These are phyloP conservation scores for Sycophila texana DNA, from an alignment of 2,888 invertebrate genomes.

Conservation along the genomic window DNA sequence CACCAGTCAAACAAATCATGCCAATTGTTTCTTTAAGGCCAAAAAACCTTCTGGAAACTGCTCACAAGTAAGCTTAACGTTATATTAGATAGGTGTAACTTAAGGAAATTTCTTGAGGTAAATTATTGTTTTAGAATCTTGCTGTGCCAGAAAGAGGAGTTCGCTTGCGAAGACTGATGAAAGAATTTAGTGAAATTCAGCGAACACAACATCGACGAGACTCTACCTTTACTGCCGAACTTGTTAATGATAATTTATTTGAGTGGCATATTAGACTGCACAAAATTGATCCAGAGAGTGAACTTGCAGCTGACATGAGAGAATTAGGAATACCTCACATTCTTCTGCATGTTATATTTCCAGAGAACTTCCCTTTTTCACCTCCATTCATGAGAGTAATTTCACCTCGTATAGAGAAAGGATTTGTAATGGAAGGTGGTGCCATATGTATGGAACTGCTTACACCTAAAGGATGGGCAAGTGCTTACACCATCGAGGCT, in stretches of 20 bases:
- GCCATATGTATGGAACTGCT: slow-evolving; percentile 93
- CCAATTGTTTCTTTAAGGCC: slow-evolving; percentile 70
- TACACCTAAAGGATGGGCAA: slow-evolving; percentile 92
- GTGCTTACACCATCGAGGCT: slow-evolving; percentile 91
- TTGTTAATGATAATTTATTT: slow-evolving; percentile 90
- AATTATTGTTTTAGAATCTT: slow-evolving; percentile 53
- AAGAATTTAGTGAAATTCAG: slow-evolving; percentile 89
- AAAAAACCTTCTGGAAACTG: slow-evolving; percentile 66
- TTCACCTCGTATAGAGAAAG: slow-evolving; percentile 86
- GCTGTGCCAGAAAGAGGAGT: slow-evolving; percentile 78
- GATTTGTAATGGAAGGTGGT: slow-evolving; percentile 93
- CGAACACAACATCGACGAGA: slow-evolving; percentile 83
- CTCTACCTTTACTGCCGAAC: slow-evolving; percentile 88
- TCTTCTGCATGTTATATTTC: slow-evolving; percentile 87
- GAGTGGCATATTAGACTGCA: slow-evolving; percentile 91
- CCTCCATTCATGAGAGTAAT: slow-evolving; percentile 87
- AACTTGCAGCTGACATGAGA: slow-evolving; percentile 87
- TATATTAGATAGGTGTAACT: background rate
- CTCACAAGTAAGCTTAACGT: slow-evolving; percentile 62
- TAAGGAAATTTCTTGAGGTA: too few relatives aligned
- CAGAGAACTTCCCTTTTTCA: slow-evolving; percentile 92
- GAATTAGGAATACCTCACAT: slow-evolving; percentile 86
- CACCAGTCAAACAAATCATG: slow-evolving; percentile 64
- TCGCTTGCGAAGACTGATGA: slow-evolving; percentile 89
- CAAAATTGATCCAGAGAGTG: slow-evolving; percentile 89